A percentile compares a stretch with the other conserved stretches of the same genome.
Evolutionary conservation across 2,113 vertebrate species (phyloP).

Genomic region (Euleptes europaea): DNA sequence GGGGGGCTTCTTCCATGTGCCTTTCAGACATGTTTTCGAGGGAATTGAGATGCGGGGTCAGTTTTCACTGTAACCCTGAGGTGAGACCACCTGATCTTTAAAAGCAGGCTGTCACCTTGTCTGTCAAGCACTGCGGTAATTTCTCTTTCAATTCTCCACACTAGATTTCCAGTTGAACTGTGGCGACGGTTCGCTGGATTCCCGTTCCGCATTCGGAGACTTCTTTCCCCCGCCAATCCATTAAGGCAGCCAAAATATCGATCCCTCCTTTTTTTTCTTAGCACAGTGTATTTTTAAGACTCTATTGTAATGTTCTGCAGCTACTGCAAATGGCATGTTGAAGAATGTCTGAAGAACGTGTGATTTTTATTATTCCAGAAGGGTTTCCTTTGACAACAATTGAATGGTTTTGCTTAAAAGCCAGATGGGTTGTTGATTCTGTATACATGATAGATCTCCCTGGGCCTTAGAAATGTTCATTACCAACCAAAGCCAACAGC

Average conservation of each 20-base stretch:
- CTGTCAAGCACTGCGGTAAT: conserved; percentile 40
- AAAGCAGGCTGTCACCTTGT: conserved; percentile 32
- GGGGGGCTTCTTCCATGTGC: not conserved
- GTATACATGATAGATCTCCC: conserved; percentile 9
- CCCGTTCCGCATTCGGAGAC: not conserved
- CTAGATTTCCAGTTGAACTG: conserved; percentile 27
- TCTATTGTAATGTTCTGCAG: not conserved
- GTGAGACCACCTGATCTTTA: conserved; percentile 35
- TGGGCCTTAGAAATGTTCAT: conserved; percentile 10
- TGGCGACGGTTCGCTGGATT: not conserved
- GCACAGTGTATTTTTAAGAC: not conserved
- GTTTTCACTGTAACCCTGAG: conserved; percentile 14
- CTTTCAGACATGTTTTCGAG: not conserved
- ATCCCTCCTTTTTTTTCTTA: not conserved
- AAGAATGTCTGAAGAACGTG: not conserved
- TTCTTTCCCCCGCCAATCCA: not conserved
- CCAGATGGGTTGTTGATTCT: not conserved
- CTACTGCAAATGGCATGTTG: conserved; percentile 3
- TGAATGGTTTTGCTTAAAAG: not conserved
- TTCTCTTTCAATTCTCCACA: conserved; percentile 51
- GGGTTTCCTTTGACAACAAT: not conserved
- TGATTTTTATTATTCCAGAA: not conserved
- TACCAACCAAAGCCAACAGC: conserved; percentile 6
- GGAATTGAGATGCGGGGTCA: conserved; percentile 55
- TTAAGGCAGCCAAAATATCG: conserved; percentile 3